Conservation (phyloP, 1,140 invertebrate species). For the Leptinotarsa defecta region DNA sequence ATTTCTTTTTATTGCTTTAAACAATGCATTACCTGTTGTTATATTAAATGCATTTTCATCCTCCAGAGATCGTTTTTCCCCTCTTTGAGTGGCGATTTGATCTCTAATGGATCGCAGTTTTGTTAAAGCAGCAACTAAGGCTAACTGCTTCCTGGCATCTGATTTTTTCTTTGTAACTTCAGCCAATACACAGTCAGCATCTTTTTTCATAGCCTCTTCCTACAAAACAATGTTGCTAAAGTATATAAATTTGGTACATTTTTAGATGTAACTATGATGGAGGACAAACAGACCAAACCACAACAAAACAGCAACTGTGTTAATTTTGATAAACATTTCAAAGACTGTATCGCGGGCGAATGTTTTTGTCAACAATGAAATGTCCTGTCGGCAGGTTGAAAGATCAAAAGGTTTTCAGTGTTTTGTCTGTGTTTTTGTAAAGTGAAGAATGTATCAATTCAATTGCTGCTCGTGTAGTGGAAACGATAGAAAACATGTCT, state of each 20-base stretch:
- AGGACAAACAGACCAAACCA: too few relatives aligned
- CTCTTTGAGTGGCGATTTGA: slow-evolving; percentile 64
- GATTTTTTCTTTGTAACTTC: slow-evolving; percentile 71
- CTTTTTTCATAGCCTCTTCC: slow-evolving; percentile 67
- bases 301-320: too few relatives aligned
- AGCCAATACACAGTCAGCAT: slow-evolving; percentile 70
- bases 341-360: too few relatives aligned
- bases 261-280: too few relatives aligned
- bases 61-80: slow-evolving; percentile 60
- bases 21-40: slow-evolving; percentile 38
- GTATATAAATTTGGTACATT: too few relatives aligned
- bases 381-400: too few relatives aligned
- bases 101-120: slow-evolving; percentile 67
- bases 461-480: too few relatives aligned
- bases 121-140: slow-evolving; percentile 64
- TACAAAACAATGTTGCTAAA: slow-evolving; percentile 49
- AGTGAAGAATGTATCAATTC: too few relatives aligned
- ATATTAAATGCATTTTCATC: slow-evolving; percentile 50
- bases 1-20: not conserved
- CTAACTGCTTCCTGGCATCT: slow-evolving; percentile 68
- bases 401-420: too few relatives aligned
- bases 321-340: too few relatives aligned
- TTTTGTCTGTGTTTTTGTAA: too few relatives aligned
- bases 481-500: not conserved
- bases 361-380: too few relatives aligned